Evolutionary conservation across 2,888 invertebrate genomes (phyloP).

Genomic region (Brachyptera putata): DNA sequence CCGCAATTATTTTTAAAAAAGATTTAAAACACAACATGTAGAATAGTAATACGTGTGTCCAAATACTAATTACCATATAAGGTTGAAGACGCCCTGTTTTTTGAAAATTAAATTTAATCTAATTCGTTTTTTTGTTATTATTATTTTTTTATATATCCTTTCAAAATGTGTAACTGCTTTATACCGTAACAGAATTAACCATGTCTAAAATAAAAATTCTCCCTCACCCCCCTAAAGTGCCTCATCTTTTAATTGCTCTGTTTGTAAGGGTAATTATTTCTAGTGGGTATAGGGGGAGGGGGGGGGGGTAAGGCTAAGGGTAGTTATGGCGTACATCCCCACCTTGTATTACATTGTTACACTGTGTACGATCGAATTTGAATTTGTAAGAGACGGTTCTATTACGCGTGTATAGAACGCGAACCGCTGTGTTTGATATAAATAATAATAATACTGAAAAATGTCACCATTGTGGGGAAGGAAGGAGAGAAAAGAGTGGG

Average conservation of each 20-base stretch:
- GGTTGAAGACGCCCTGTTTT: slow-evolving; percentile 20
- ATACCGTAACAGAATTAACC: slow-evolving; percentile 16
- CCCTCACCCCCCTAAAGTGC: slow-evolving; percentile 10
- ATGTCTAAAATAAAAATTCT: slow-evolving; percentile 18
- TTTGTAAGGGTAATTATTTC: slow-evolving; percentile 21
- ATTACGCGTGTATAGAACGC: slow-evolving; percentile 1
- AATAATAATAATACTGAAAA: slow-evolving; percentile 6
- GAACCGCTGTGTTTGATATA: slow-evolving; percentile 11
- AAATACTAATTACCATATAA: slow-evolving; percentile 18
- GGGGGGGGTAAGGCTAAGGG: slow-evolving; percentile 14
- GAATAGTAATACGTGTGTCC: slow-evolving; percentile 15
- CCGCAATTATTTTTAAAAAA: slow-evolving; percentile 19
- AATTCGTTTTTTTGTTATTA: slow-evolving; percentile 12
- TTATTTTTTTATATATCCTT: background rate
- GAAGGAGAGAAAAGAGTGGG: background rate
- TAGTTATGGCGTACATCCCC: background rate
- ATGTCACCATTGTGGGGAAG: slow-evolving; percentile 3
- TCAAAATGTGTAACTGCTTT: background rate
- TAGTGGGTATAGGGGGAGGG: background rate
- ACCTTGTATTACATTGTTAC: slow-evolving; percentile 17
- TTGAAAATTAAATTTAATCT: slow-evolving; percentile 20
- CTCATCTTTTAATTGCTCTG: slow-evolving; percentile 22
- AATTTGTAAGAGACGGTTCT: slow-evolving; percentile 20
- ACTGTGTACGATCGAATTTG: slow-evolving; percentile 20
- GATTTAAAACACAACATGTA: slow-evolving; percentile 15